phyloP scores from a whole-genome alignment of 37 sponge, comb jelly and placozoan species.

The Beroe forskalii region DNA sequence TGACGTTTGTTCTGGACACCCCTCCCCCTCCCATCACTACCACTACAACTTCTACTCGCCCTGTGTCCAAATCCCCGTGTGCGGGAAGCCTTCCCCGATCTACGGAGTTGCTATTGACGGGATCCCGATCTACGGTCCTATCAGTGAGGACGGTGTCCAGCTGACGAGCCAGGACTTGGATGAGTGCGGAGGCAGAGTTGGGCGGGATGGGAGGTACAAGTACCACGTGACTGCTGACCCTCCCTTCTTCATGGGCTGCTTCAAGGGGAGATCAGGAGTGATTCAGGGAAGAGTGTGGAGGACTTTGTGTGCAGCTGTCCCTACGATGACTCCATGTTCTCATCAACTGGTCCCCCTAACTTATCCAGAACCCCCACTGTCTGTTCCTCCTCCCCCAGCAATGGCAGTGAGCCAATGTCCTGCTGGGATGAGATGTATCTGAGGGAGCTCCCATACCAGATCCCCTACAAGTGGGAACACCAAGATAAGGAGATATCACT shows the following conservation, averaged over 20 bases:
- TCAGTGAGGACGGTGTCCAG: conserved; percentile 1
- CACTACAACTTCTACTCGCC: conserved; percentile 52
- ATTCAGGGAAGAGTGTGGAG: neutral
- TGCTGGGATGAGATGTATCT: neutral
- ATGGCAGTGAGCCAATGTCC: neutral
- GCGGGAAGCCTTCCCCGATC: neutral
- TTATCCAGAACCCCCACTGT: too few species aligned
- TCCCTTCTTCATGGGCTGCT: neutral
- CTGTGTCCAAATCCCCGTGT: neutral
- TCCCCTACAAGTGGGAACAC: neutral
- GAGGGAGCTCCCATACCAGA: neutral
- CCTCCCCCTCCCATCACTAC: neutral
- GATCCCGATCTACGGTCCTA: conserved; percentile 28
- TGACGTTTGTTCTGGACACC: conserved; percentile 17
- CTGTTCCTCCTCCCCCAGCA: neutral
- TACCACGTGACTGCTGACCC: conserved; percentile 27
- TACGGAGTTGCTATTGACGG: conserved; percentile 32
- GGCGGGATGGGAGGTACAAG: neutral
- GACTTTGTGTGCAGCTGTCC: conserved; percentile 13
- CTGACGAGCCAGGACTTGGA: neutral
- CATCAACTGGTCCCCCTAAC: neutral
- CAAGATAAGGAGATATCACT: neutral
- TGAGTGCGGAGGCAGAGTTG: neutral
- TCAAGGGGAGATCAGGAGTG: neutral
- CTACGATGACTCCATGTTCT: neutral